phyloP scores from a whole-genome alignment of 2,888 invertebrate species.

The Caradrina kadenii region DNA sequence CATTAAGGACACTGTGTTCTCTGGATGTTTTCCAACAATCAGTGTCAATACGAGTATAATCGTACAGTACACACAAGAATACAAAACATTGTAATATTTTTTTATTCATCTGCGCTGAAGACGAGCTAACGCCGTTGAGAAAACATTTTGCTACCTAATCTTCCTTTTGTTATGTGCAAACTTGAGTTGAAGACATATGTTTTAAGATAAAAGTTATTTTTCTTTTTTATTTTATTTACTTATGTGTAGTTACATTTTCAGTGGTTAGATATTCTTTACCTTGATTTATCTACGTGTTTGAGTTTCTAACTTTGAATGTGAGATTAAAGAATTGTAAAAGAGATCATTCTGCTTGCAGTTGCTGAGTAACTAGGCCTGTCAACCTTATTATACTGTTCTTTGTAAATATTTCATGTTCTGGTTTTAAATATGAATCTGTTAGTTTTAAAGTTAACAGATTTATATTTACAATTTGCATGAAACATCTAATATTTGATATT shows the following conservation, averaged over 20 bases:
- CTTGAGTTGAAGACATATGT: conserved; percentile 3
- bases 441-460: too few species aligned
- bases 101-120: conserved; percentile 24
- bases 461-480: conserved; percentile 4
- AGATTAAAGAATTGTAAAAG: neutral
- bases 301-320: neutral
- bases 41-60: conserved; percentile 31
- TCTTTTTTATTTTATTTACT: conserved; percentile 1
- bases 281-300: neutral
- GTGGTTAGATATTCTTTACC: conserved; percentile 5
- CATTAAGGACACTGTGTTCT: conserved; percentile 34
- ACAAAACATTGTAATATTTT: conserved; percentile 36
- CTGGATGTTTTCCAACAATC: conserved; percentile 59
- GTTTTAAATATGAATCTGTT: neutral
- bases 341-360: neutral
- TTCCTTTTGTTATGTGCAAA: conserved; percentile 29
- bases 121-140: conserved; percentile 8
- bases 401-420: neutral
- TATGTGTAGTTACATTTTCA: neutral
- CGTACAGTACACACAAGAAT: conserved; percentile 25
- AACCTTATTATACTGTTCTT: neutral
- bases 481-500: neutral
- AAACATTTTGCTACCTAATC: conserved; percentile 21
- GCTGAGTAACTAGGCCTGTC: neutral
- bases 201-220: conserved; percentile 10